These are phyloP conservation scores for Melieria crassipennis DNA, from an alignment of 2,888 invertebrate genomes.

Conservation along the genomic window DNA sequence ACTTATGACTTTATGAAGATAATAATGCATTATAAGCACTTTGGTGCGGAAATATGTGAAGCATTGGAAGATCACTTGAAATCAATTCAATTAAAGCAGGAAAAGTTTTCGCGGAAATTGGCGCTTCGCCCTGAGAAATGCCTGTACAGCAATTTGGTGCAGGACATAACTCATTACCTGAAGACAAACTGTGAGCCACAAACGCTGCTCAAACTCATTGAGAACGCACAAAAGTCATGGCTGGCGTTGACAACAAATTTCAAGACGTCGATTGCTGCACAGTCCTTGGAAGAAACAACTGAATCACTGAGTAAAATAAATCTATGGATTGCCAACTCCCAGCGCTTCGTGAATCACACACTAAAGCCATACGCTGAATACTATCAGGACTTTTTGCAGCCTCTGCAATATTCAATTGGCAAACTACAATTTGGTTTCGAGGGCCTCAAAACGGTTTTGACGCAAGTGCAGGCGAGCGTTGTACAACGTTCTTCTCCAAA, in stretches of 20 bases:
- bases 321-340: slow-evolving; percentile 62
- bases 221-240: slow-evolving; percentile 48
- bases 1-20: slow-evolving; percentile 68
- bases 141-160: slow-evolving; percentile 57
- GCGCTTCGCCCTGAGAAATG: slow-evolving; percentile 61
- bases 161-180: slow-evolving; percentile 61
- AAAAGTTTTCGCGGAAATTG: slow-evolving; percentile 57
- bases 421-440: slow-evolving; percentile 75
- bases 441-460: slow-evolving; percentile 69
- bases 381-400: slow-evolving; percentile 83
- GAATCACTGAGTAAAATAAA: slow-evolving; percentile 58
- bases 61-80: slow-evolving; percentile 47
- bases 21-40: slow-evolving; percentile 60
- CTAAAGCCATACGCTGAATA: slow-evolving; percentile 70
- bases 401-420: slow-evolving; percentile 75
- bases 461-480: slow-evolving; percentile 58
- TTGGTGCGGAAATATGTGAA: slow-evolving; percentile 56
- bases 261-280: slow-evolving; percentile 27
- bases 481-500: slow-evolving; percentile 29
- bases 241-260: slow-evolving; percentile 32
- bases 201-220: slow-evolving; percentile 50
- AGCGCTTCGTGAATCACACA: slow-evolving; percentile 59
- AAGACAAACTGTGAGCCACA: slow-evolving; percentile 60
- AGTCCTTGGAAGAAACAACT: slow-evolving; percentile 42
- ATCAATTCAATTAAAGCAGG: slow-evolving; percentile 46